These are phyloP conservation scores for Latrodectus elegans DNA, from an alignment of 2,888 invertebrate species.

Conservation along the genomic window DNA sequence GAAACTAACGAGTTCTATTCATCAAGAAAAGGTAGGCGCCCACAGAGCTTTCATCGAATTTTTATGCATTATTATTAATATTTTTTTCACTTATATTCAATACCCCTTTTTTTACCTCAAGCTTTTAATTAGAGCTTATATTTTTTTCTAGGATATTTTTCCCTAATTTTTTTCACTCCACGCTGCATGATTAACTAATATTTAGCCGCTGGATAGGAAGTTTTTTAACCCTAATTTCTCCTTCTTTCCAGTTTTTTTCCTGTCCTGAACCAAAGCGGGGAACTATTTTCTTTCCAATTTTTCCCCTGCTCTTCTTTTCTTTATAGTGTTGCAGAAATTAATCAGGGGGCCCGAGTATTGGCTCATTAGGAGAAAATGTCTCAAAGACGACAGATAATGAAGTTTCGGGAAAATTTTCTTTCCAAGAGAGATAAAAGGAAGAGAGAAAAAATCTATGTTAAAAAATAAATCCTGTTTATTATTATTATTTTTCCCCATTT, in stretches of 20 bases:
- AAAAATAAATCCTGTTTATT: constrained; percentile 25
- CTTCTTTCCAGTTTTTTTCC: constrained; percentile 38
- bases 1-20: constrained; percentile 61
- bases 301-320: background rate
- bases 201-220: constrained; percentile 55
- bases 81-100: constrained; percentile 23
- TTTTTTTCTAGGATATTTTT: constrained; percentile 40
- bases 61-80: constrained; percentile 55
- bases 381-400: constrained; percentile 65
- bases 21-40: constrained; percentile 61
- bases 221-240: constrained; percentile 44
- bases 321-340: constrained; percentile 53
- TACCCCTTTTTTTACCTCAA: constrained; percentile 54
- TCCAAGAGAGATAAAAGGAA: background rate
- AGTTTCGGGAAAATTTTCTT: constrained; percentile 55
- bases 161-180: constrained; percentile 37
- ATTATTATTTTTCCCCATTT: background rate
- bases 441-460: background rate
- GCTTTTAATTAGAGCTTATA: constrained; percentile 68
- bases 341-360: constrained; percentile 56
- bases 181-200: constrained; percentile 66
- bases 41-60: constrained; percentile 64
- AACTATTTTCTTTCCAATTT: constrained; percentile 34
- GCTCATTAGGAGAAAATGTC: constrained; percentile 67
- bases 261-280: constrained; percentile 57